Base-by-base conservation (phyloP, 2,888 invertebrate species). In the Empis livida region DNA sequence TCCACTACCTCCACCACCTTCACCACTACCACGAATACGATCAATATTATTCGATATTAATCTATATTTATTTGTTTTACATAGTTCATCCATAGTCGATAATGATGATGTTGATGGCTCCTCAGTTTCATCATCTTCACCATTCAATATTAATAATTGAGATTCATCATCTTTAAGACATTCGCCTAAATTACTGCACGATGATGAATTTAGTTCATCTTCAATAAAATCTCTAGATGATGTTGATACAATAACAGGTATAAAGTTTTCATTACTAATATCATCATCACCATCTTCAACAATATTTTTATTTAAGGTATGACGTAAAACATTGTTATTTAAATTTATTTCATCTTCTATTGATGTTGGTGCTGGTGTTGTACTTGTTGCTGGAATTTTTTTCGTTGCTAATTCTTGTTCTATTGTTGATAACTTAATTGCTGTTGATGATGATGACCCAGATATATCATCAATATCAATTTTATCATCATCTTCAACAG, bases 401-500 rank as follows among this genome's bases (percentile, higher is more conserved):
- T 16, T 40, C 42, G 27, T 39, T 17, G 46, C 11, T 49, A 53
- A 46, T 60, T 63, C 11, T 64, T 57, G 53, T 60, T 64, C 58
- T 63, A 65, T 52, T 65, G 60, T 50, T 61, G 64, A 38, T 65
- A 59, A 43, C 46, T 63, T 64, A 49, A 47, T 40, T 16, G 44
- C 38, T 11, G 47, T 41, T 8, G 39, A 41, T 35, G 44, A 44
- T 27, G 23, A 27, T 27, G 23, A 27, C 9, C 23, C 23, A 6
- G 23, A 27, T 16, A 42, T 44, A 45, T 49, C 44, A 30, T 23
- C 49, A 30, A 27, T 27, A 27, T 27, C 23, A 6, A 27, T 27
- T 27, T 50, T 51, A 20, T 49, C 55, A 40, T 54, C 54, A n/a
- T 44, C 53, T 31, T 46, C 42, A 39, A 17, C 44, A 27, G 20